These are phyloP conservation scores for Helicoverpa zea DNA, from an alignment of 1,140 invertebrate species.

Conservation along the genomic window DNA sequence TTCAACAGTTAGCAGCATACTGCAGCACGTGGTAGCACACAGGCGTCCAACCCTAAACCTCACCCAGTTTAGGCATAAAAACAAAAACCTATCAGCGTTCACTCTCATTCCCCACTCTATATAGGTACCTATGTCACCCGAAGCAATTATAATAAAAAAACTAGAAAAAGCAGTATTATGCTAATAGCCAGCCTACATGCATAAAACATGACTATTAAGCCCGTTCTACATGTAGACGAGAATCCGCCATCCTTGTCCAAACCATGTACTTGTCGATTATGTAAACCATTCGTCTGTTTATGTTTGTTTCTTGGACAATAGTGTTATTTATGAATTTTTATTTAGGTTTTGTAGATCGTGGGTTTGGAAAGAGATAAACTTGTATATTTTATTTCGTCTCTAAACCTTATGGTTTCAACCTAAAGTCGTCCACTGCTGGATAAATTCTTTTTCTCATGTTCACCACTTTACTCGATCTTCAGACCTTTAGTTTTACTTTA, in stretches of 20 bases:
- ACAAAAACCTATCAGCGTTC: neutral
- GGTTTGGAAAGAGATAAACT: too few species aligned
- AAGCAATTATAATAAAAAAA: slow-evolving; percentile 43
- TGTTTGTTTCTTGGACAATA: slow-evolving; percentile 13
- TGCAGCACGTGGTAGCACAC: too few species aligned
- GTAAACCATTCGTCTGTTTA: slow-evolving; percentile 9
- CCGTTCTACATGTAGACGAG: slow-evolving; percentile 18
- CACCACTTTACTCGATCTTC: too few species aligned
- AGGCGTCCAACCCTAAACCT: too few species aligned
- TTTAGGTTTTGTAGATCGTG: too few species aligned
- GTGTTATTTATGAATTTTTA: neutral
- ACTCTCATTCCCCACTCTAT: neutral
- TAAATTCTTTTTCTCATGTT: too few species aligned
- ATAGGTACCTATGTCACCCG: too few species aligned
- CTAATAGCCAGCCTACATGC: slow-evolving; percentile 56
- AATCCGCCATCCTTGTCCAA: neutral
- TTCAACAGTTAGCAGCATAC: too few species aligned
- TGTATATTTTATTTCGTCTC: too few species aligned
- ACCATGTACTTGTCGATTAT: slow-evolving; percentile 16
- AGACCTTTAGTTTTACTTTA: too few species aligned
- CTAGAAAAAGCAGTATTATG: slow-evolving; percentile 55
- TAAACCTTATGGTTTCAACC: too few species aligned
- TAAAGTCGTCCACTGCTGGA: too few species aligned
- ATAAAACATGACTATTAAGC: slow-evolving; percentile 48
- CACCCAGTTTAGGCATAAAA: neutral